These are phyloP conservation scores for Cosmia pyralina DNA, from an alignment of 2,888 invertebrate species.

Conservation along the genomic window DNA sequence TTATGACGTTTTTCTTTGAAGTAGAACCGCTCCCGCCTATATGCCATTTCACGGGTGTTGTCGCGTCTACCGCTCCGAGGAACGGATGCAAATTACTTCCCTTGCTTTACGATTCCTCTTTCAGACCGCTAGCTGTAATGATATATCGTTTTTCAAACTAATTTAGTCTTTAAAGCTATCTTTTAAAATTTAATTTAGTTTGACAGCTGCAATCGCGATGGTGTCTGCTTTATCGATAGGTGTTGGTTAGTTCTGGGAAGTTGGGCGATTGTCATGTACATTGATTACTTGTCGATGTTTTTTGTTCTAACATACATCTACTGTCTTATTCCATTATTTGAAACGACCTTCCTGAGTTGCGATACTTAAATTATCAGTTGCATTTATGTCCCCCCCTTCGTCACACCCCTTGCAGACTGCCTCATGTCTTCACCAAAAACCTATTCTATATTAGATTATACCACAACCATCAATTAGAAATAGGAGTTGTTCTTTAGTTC, in stretches of 20 bases:
- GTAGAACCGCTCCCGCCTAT: slow-evolving; percentile 71
- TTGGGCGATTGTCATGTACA: slow-evolving; percentile 60
- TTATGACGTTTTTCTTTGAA: slow-evolving; percentile 81
- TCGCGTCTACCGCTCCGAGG: slow-evolving; percentile 70
- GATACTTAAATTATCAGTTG: neutral
- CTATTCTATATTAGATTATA: no score
- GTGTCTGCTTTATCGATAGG: slow-evolving; percentile 48
- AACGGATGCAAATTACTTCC: slow-evolving; percentile 85
- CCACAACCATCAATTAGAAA: neutral
- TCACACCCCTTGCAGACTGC: neutral
- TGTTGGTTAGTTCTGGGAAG: slow-evolving; percentile 67
- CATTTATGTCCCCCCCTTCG: neutral
- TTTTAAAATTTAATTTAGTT: slow-evolving; percentile 60
- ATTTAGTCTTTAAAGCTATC: slow-evolving; percentile 64
- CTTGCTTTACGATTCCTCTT: slow-evolving; percentile 83
- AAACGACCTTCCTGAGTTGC: neutral
- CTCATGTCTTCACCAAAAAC: neutral
- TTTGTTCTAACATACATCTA: neutral
- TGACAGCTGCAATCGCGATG: slow-evolving; percentile 33
- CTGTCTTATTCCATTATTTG: slow-evolving; percentile 7
- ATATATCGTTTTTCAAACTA: slow-evolving; percentile 59
- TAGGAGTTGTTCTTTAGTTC: neutral
- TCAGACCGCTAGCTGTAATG: slow-evolving; percentile 71
- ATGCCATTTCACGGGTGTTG: slow-evolving; percentile 87
- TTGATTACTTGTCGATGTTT: slow-evolving; percentile 53